phyloP scores from a whole-genome alignment of 2,797 vertebrate species.

The Prionace glauca region DNA sequence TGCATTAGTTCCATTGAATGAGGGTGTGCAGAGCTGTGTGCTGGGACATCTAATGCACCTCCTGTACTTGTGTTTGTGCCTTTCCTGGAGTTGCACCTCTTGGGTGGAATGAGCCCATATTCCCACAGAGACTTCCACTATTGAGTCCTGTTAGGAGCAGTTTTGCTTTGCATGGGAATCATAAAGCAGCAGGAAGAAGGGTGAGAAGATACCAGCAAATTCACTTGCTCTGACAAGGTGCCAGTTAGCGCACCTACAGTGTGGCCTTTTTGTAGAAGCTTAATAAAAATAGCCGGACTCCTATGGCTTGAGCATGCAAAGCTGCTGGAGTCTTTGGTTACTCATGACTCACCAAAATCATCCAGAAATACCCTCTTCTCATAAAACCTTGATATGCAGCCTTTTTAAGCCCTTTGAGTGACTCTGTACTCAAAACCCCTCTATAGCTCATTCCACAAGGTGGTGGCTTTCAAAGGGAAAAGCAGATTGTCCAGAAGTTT shows the following conservation, averaged over 20 bases:
- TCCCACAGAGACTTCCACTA: no score
- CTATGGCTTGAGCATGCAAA: background rate
- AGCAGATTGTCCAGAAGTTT: background rate
- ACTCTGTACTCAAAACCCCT: background rate
- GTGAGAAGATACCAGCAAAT: background rate
- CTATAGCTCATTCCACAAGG: background rate
- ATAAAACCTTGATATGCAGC: background rate
- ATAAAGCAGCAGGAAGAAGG: background rate
- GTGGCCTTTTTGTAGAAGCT: background rate
- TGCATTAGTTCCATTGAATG: background rate
- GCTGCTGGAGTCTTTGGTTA: background rate
- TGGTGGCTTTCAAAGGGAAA: background rate
- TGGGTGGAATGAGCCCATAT: no score
- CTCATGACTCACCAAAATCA: background rate
- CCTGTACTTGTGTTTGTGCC: no score
- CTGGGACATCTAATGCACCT: no score
- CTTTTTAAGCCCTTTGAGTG: background rate
- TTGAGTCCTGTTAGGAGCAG: background rate
- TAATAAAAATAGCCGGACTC: background rate
- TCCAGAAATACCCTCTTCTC: background rate
- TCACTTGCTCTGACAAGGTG: background rate
- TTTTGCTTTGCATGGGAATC: background rate
- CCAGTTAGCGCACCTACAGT: background rate
- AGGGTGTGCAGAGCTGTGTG: no score
- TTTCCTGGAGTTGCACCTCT: no score